Percentiles rank a stretch among this genome's conserved stretches.
These are phyloP conservation scores for Cosmia trapezina DNA, from an alignment of 2,888 invertebrate genomes.

Conservation along the genomic window DNA sequence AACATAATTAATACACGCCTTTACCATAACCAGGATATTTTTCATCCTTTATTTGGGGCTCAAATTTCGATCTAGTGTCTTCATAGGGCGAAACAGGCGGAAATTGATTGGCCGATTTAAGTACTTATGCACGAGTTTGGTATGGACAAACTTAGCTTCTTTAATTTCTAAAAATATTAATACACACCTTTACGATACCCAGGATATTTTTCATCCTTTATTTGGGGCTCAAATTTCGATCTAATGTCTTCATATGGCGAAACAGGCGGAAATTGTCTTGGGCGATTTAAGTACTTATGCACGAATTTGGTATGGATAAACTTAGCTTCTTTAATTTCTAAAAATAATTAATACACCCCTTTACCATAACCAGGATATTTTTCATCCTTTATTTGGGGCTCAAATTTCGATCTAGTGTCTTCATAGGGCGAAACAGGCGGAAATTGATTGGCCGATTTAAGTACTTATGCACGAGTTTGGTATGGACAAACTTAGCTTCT, in stretches of 20 bases:
- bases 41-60: not conserved
- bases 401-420: accelerated
- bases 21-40: too few relatives aligned
- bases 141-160: conserved; percentile 57
- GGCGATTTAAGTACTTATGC: not conserved
- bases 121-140: conserved; percentile 19
- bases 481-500: conserved; percentile 57
- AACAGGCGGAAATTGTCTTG: accelerated
- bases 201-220: too few relatives aligned
- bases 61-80: accelerated
- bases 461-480: conserved; percentile 19
- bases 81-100: not conserved
- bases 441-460: accelerated
- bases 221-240: accelerated
- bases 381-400: not conserved
- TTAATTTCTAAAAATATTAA: too few relatives aligned
- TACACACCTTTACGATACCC: too few relatives aligned
- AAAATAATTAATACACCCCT: too few relatives aligned
- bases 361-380: too few relatives aligned
- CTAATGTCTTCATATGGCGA: too few relatives aligned
- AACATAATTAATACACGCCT: too few relatives aligned
- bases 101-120: accelerated
- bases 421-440: not conserved
- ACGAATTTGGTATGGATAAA: conserved; percentile 53
- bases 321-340: conserved; percentile 39